Percentiles rank a stretch among this genome's conserved stretches.
Conservation (phyloP, 2,113 vertebrate genomes). For the Trochalopteron elliotii region DNA sequence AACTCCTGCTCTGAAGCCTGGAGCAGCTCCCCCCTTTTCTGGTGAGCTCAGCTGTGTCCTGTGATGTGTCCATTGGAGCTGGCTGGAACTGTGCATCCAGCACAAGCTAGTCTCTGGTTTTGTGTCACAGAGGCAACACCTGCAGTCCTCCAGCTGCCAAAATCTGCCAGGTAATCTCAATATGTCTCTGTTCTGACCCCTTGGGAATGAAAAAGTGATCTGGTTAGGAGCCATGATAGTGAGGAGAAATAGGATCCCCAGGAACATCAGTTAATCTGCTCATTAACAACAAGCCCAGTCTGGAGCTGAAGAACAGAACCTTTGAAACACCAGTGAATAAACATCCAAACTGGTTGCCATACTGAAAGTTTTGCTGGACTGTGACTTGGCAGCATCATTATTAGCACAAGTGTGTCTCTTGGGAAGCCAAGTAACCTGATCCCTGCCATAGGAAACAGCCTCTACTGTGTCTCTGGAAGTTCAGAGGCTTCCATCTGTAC, state of each 20-base stretch:
- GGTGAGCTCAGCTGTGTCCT: neutral
- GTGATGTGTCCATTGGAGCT: rapidly evolving
- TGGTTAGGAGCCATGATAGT: neutral
- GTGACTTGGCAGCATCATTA: neutral
- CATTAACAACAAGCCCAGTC: neutral
- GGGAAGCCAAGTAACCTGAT: neutral
- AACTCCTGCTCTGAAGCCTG: too few species aligned
- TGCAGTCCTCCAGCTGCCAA: neutral
- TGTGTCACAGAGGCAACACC: neutral
- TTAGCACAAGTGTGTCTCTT: neutral
- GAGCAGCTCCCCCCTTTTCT: neutral
- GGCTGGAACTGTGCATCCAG: neutral
- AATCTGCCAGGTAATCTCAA: neutral
- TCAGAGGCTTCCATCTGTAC: neutral
- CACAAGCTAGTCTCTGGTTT: neutral
- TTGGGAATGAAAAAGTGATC: neutral
- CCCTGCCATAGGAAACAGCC: neutral
- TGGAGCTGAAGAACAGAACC: neutral
- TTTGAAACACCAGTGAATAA: neutral
- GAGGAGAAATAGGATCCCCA: neutral
- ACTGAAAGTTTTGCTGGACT: neutral
- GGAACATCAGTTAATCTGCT: neutral
- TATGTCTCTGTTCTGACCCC: neutral
- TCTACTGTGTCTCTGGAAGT: neutral
- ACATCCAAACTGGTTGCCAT: neutral